phyloP scores from a whole-genome alignment of 2,113 vertebrate genomes.

The Rhegmatorhina hoffmannsi region DNA sequence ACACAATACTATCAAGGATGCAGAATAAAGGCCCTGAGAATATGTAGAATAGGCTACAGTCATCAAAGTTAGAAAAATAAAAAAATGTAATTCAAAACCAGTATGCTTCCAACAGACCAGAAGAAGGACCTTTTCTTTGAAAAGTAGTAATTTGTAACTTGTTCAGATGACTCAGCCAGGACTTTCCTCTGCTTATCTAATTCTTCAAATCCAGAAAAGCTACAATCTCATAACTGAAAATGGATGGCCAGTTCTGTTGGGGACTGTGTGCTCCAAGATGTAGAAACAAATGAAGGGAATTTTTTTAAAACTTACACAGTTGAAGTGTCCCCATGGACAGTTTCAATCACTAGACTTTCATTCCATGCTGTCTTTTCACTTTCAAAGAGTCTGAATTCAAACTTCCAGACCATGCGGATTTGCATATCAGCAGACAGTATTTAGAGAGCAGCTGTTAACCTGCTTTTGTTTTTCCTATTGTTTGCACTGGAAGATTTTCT shows the following conservation, averaged over 20 bases:
- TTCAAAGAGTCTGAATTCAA: background rate
- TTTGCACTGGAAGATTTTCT: background rate
- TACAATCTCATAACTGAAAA: background rate
- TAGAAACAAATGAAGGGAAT: background rate
- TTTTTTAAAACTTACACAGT: background rate
- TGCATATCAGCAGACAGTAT: background rate
- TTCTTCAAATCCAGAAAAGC: background rate
- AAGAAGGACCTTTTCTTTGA: background rate
- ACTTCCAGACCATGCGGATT: background rate
- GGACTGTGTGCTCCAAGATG: background rate
- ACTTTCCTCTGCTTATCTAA: background rate
- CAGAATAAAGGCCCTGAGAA: background rate
- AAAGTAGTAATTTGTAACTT: background rate
- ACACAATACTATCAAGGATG: background rate
- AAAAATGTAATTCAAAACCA: background rate
- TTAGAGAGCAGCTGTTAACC: background rate
- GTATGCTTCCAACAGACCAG: background rate
- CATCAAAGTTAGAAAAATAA: background rate
- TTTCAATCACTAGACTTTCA: background rate
- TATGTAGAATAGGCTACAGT: background rate
- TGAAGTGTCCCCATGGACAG: background rate
- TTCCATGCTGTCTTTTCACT: background rate
- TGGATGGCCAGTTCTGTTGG: background rate
- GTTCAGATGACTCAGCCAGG: background rate
- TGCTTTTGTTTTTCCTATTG: background rate